Base-by-base conservation (phyloP, 1,140 invertebrate genomes). In the Papilio aristodemus region DNA sequence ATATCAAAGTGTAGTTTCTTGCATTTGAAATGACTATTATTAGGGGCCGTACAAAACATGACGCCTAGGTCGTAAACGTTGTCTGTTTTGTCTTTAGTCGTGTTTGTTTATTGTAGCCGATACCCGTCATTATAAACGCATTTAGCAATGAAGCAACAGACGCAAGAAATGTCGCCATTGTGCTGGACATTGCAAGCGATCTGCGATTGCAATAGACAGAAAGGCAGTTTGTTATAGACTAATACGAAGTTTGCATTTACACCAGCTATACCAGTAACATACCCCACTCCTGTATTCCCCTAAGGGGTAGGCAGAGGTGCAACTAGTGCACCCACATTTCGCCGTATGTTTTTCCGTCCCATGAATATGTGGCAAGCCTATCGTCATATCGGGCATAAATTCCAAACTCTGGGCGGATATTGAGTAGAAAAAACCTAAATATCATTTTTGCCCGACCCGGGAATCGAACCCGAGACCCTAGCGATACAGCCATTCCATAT, bases 71-170 rank as follows among this genome's bases (percentile, higher is more conserved):
- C 22, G 17, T 69, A 39, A 71, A 64, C 67, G 38, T 54, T 43
- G 38, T 57, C 73, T 63, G 57, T 72, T 68, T 72, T 72, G 72
- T 70, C 66, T 70, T 62, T 67, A 73, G 70, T 54, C 46, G 46
- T 80, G 74, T 78, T 75, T 76, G 76, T 76, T 80, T 66, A 66
- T 70, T 71, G 74, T 72, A 68, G 59, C 74, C 78, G 71, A 78
- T 76, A 75, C 71, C 69, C 59, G 71, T 72, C 74, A 80, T 80
- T 78, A 80, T 76, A 80, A 78, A 75, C 76, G 69, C 76, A 78
- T 78, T 80, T 80, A 68, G 72, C 74, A 60, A 67, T 75, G 69
- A 58, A 71, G 60, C 57, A 74, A 73, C 57, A 36, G 38, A 46
- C 25, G 60, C 70, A 54, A 66, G 38, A 57, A 68, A 71, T 36